These are phyloP conservation scores for Pterois miles DNA, from an alignment of 2,797 vertebrate species.

Conservation along the genomic window DNA sequence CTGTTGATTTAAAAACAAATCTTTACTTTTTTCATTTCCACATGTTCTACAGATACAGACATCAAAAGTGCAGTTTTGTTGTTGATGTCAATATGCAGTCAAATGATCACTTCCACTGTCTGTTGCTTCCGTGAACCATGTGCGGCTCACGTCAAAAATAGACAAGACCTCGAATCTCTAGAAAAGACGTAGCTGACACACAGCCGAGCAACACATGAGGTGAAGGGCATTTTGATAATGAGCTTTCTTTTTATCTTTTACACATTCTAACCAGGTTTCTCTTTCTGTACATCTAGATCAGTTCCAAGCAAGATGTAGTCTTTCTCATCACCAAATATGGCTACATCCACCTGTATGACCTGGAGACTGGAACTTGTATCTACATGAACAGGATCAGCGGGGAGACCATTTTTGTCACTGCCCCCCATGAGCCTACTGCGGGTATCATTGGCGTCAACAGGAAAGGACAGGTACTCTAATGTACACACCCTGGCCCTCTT, in stretches of 20 bases:
- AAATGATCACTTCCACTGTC: too few relatives aligned
- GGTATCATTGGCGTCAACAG: constrained; percentile 99
- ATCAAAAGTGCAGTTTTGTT: too few relatives aligned
- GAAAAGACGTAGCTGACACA: too few relatives aligned
- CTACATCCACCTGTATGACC: constrained; percentile 98
- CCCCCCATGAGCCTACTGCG: constrained; percentile 96
- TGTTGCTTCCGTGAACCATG: too few relatives aligned
- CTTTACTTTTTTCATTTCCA: too few relatives aligned
- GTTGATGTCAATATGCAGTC: too few relatives aligned
- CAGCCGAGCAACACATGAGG: too few relatives aligned
- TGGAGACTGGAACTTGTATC: constrained; percentile 98
- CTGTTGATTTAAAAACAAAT: too few relatives aligned
- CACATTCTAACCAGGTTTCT: neutral
- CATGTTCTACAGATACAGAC: too few relatives aligned
- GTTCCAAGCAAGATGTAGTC: constrained; percentile 97
- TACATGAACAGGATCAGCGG: constrained; percentile 99
- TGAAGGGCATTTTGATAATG: neutral
- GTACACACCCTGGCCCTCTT: neutral
- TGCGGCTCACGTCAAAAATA: too few relatives aligned
- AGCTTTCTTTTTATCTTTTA: neutral
- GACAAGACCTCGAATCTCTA: too few relatives aligned
- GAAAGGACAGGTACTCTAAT: constrained; percentile 91
- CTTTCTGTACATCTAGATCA: constrained; percentile 86
- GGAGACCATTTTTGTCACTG: constrained; percentile 99
- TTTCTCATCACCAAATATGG: constrained; percentile 99